Conservation (phyloP, 2,113 vertebrate genomes). For the Anarhynchus alexandrinus region DNA sequence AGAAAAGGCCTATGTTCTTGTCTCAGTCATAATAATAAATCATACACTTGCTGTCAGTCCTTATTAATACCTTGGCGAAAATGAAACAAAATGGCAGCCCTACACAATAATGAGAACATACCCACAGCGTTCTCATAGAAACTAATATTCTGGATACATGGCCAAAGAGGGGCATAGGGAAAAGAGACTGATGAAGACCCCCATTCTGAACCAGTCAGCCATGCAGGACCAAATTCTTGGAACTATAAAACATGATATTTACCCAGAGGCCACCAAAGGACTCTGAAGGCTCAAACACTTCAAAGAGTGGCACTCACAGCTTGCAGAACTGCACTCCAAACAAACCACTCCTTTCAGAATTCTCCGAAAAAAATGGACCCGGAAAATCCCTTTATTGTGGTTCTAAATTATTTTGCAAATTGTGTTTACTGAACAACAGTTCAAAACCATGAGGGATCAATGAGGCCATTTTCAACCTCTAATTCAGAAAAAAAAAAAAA, state of each 20-base stretch:
- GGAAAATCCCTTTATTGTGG: not conserved
- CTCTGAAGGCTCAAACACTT: not conserved
- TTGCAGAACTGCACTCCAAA: not conserved
- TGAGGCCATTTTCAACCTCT: not conserved
- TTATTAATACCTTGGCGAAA: not conserved
- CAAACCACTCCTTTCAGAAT: not conserved
- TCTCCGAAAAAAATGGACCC: not conserved
- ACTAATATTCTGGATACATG: rapidly evolving
- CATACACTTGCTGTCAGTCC: not conserved
- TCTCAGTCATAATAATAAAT: not conserved
- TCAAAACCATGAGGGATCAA: not conserved
- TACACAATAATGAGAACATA: not conserved
- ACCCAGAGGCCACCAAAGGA: not conserved
- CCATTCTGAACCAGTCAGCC: not conserved
- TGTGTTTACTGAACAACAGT: not conserved
- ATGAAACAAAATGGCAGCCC: not conserved
- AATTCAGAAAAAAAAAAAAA: not conserved
- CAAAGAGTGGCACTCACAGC: not conserved
- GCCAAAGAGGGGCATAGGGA: not conserved
- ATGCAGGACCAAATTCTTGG: not conserved
- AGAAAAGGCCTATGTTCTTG: not conserved
- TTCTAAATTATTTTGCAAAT: not conserved
- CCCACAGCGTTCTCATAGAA: rapidly evolving
- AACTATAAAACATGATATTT: not conserved
- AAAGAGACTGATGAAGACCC: not conserved